Conservation (phyloP, 2,888 invertebrate genomes). For the Abrostola triplasia region DNA sequence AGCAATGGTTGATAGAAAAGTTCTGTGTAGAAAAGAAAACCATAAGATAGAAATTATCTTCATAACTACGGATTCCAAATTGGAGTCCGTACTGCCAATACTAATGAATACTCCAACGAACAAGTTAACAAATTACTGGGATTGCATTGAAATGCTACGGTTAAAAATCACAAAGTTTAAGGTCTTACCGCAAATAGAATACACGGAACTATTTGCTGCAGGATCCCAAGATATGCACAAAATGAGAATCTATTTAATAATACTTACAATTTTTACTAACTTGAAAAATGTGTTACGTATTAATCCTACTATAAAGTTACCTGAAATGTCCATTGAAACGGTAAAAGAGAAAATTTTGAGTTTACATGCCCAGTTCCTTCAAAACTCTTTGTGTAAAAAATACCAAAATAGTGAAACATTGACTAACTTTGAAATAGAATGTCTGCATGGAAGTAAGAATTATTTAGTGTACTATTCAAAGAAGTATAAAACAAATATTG, state of each 20-base stretch:
- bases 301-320: constrained; percentile 53
- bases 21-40: constrained; percentile 68
- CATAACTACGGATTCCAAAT: constrained; percentile 53
- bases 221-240: constrained; percentile 67
- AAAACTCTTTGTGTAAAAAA: constrained; percentile 60
- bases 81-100: constrained; percentile 57
- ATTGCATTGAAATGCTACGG: constrained; percentile 74
- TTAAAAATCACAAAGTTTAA: constrained; percentile 72
- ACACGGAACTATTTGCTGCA: constrained; percentile 60
- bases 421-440: constrained; percentile 62
- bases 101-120: constrained; percentile 70
- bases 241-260: constrained; percentile 73
- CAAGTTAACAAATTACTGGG: constrained; percentile 71
- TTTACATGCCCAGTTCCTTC: constrained; percentile 63
- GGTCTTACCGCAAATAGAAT: constrained; percentile 67
- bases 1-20: constrained; percentile 66
- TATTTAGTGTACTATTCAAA: constrained; percentile 71
- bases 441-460: constrained; percentile 63
- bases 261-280: constrained; percentile 64
- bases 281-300: constrained; percentile 63
- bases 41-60: constrained; percentile 69
- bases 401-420: constrained; percentile 51
- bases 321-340: constrained; percentile 66
- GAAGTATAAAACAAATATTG: constrained; percentile 63
- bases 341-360: constrained; percentile 74